Conservation (phyloP, 2,113 vertebrate species). For the Erythrolamprus reginae region DNA sequence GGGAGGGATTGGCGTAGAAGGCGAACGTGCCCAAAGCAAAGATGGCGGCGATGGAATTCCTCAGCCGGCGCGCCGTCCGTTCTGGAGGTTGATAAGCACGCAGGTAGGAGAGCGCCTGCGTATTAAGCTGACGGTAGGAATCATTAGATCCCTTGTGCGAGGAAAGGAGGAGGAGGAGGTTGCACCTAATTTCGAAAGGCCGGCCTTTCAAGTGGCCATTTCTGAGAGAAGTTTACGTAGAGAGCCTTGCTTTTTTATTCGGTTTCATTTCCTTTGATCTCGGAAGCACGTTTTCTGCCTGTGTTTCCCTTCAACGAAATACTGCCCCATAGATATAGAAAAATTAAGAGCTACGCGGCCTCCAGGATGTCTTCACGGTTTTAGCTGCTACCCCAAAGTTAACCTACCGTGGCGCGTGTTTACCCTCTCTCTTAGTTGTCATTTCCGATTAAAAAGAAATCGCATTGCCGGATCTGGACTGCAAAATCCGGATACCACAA, state of each 20-base stretch:
- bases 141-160: neutral
- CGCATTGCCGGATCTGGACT: neutral
- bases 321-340: neutral
- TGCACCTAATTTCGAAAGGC: neutral
- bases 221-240: conserved; percentile 27
- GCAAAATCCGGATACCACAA: neutral
- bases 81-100: neutral
- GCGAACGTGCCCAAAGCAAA: neutral
- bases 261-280: neutral
- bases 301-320: neutral
- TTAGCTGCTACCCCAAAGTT: neutral
- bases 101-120: neutral
- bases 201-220: neutral
- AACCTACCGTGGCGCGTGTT: neutral
- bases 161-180: no score
- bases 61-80: neutral
- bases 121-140: neutral
- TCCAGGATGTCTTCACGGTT: neutral
- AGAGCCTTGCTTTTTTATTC: accelerated
- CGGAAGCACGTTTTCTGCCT: conserved; percentile 12
- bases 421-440: neutral
- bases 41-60: neutral
- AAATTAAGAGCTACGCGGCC: neutral
- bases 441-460: neutral
- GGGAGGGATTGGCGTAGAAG: neutral